Percentiles rank a stretch among this genome's conserved stretches.
phyloP scores from a whole-genome alignment of 2,888 invertebrate species.

The Limnephilus rhombicus region DNA sequence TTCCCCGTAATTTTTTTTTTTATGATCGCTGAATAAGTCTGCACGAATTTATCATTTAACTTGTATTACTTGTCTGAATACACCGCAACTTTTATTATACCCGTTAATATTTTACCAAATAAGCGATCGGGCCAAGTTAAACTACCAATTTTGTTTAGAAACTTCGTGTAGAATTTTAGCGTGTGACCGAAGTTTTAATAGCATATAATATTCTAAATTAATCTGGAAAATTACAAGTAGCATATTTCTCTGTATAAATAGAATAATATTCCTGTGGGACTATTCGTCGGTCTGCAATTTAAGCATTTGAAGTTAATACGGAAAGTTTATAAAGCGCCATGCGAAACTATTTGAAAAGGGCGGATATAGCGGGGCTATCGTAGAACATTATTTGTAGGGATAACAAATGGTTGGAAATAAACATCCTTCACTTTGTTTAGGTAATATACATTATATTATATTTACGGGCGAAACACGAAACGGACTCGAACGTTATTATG shows the following conservation, averaged over 20 bases:
- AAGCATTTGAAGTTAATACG: not conserved
- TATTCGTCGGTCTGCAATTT: not conserved
- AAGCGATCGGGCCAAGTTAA: constrained; percentile 24
- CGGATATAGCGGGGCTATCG: not conserved
- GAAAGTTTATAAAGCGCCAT: not conserved
- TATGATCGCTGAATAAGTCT: not conserved
- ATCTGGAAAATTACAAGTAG: constrained; percentile 30
- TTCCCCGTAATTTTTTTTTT: not conserved
- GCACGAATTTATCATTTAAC: not conserved
- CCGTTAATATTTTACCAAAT: constrained; percentile 32
- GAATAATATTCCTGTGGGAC: not conserved
- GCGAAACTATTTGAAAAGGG: constrained; percentile 11
- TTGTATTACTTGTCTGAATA: not conserved
- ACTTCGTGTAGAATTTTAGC: constrained; percentile 18
- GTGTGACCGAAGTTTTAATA: constrained; percentile 43
- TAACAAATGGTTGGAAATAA: not conserved
- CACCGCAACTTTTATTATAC: not conserved
- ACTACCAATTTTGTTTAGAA: constrained; percentile 4
- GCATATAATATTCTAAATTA: constrained; percentile 29
- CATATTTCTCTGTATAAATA: not conserved
- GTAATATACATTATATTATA: not conserved
- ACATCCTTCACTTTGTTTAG: not conserved
- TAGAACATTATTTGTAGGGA: not conserved
- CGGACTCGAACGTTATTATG: not conserved
- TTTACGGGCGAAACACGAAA: not conserved